A percentile compares a stretch with the other conserved stretches of the same genome.
These are phyloP conservation scores for Willowsia nigromaculata DNA, from an alignment of 2,888 invertebrate species.

Conservation along the genomic window DNA sequence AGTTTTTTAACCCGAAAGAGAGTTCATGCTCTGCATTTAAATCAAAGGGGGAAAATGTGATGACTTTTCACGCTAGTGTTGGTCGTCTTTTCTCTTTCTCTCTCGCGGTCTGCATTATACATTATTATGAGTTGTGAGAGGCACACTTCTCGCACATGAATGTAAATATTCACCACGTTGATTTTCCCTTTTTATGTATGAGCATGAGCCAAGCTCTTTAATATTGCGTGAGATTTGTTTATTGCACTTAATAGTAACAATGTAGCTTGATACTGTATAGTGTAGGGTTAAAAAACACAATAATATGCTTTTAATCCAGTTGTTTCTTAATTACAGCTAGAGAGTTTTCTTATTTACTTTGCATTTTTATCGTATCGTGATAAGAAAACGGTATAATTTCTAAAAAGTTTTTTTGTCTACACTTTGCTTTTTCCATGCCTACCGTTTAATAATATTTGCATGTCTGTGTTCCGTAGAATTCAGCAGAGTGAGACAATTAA, in stretches of 20 bases:
- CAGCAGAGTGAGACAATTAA: background rate
- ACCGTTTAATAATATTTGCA: background rate
- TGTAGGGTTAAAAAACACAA: background rate
- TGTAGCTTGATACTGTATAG: too few relatives aligned
- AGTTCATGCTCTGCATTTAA: background rate
- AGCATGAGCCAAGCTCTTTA: background rate
- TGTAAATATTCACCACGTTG: background rate
- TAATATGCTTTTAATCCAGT: background rate
- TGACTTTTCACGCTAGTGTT: background rate
- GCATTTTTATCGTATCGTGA: background rate
- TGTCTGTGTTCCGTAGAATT: background rate
- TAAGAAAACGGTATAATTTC: background rate
- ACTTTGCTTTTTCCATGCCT: too few relatives aligned
- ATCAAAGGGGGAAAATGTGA: background rate
- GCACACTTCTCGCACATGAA: background rate
- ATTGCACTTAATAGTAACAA: too few relatives aligned
- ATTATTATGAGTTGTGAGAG: too few relatives aligned
- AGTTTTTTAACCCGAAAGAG: background rate
- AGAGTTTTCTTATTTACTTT: background rate
- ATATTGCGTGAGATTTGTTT: background rate
- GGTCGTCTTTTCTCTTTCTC: background rate
- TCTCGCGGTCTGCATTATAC: background rate
- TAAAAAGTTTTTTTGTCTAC: background rate
- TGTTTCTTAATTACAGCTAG: too few relatives aligned
- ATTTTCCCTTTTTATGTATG: background rate